Conservation (phyloP, 2,888 invertebrate species). For the Nomada fucata region DNA sequence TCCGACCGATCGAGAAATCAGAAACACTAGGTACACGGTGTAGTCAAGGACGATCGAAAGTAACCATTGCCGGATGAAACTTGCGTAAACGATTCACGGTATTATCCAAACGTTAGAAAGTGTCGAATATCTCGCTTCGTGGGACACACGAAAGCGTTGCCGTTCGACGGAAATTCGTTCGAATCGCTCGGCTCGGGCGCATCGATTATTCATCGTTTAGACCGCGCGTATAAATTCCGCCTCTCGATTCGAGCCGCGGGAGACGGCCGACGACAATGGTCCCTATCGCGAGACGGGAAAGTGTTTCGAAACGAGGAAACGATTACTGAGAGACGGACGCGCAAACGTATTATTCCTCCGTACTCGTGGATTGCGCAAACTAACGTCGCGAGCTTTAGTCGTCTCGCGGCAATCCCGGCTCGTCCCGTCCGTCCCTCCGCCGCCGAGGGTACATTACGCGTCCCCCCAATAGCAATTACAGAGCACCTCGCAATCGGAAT, state of each 20-base stretch:
- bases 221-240: no score
- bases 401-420: no score
- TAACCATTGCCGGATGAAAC: constrained; percentile 37
- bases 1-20: not conserved
- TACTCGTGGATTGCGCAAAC: constrained; percentile 51
- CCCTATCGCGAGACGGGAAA: constrained; percentile 57
- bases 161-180: no score
- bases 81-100: constrained; percentile 35
- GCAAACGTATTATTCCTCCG: constrained; percentile 43
- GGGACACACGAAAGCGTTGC: not conserved
- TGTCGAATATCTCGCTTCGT: constrained; percentile 9
- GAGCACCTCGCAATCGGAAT: no score
- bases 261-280: not conserved
- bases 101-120: constrained; percentile 43
- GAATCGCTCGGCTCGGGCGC: no score
- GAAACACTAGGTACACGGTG: no score
- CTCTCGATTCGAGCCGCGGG: no score
- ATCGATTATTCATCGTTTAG: no score
- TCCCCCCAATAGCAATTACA: no score
- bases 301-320: constrained; percentile 78
- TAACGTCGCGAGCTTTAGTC: constrained; percentile 39
- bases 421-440: no score
- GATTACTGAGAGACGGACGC: constrained; percentile 74
- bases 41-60: constrained; percentile 23
- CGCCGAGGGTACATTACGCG: no score